Percentiles rank a stretch among this genome's conserved stretches.
phyloP scores from a whole-genome alignment of 1,140 invertebrate species.

The Agrypnia vestita region DNA sequence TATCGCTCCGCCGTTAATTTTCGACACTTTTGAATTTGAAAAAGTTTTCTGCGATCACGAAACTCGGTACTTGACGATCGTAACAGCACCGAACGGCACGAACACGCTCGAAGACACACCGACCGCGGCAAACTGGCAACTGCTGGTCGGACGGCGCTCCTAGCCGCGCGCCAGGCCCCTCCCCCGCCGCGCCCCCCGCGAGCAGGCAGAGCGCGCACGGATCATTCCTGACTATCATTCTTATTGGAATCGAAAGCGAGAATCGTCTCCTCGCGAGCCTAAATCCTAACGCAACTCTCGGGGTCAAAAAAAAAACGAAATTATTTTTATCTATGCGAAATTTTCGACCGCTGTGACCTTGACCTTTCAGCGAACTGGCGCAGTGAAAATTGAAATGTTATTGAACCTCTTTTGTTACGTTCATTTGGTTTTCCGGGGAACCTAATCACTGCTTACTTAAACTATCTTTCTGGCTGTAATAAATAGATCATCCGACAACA shows the following conservation, averaged over 20 bases:
- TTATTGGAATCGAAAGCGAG: too few relatives aligned
- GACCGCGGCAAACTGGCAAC: conserved; percentile 13
- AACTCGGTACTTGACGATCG: background rate
- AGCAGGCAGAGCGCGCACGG: too few relatives aligned
- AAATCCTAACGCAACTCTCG: too few relatives aligned
- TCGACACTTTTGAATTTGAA: conserved; percentile 9
- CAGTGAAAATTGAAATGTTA: conserved; percentile 46
- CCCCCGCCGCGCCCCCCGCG: too few relatives aligned
- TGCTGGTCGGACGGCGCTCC: background rate
- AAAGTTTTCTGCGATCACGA: conserved; percentile 33
- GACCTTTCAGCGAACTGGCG: conserved; percentile 39
- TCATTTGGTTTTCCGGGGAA: background rate
- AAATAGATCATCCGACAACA: too few relatives aligned
- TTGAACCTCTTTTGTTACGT: conserved; percentile 38
- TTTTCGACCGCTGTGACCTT: conserved; percentile 34
- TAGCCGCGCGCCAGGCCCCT: too few relatives aligned
- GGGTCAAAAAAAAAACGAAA: too few relatives aligned
- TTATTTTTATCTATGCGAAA: background rate
- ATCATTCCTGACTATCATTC: too few relatives aligned
- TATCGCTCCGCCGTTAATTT: background rate
- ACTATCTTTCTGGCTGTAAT: too few relatives aligned
- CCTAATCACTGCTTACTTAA: too few relatives aligned
- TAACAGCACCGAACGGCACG: background rate
- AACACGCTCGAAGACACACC: conserved; percentile 7
- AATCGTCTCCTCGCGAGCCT: too few relatives aligned